Evolutionary conservation across 2,113 vertebrate genomes (phyloP).

Genomic region (Hystrix brachyura): DNA sequence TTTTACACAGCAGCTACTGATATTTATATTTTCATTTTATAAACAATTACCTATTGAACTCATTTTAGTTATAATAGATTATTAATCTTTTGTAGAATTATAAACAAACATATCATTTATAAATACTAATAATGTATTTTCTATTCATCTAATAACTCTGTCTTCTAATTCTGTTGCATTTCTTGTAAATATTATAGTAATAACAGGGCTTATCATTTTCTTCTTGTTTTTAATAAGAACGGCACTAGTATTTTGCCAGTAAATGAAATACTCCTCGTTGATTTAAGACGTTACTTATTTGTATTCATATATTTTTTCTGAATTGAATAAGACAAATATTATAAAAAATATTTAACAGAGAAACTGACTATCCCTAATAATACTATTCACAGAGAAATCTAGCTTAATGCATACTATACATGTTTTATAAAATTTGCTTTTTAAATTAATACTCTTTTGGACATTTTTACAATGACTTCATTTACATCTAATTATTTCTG

Average conservation of each 20-base stretch:
- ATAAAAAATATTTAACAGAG: not conserved
- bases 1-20: not conserved
- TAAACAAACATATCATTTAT: not conserved
- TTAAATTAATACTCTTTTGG: not conserved
- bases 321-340: not conserved
- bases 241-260: not conserved
- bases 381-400: not conserved
- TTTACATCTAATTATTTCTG: not conserved
- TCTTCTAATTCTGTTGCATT: not conserved
- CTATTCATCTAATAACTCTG: not conserved
- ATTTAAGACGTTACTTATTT: not conserved
- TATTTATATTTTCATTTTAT: constrained; percentile 19
- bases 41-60: not conserved
- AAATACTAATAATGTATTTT: not conserved
- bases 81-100: not conserved
- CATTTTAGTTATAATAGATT: not conserved
- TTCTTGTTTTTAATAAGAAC: constrained; percentile 22
- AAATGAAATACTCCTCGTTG: not conserved
- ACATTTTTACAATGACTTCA: not conserved
- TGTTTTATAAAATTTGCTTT: not conserved
- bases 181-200: not conserved
- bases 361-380: constrained; percentile 10
- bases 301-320: not conserved
- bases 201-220: not conserved
- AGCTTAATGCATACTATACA: not conserved